These are phyloP conservation scores for Micronycteris hirsuta DNA, from an alignment of 2,113 vertebrate genomes.

Conservation along the genomic window DNA sequence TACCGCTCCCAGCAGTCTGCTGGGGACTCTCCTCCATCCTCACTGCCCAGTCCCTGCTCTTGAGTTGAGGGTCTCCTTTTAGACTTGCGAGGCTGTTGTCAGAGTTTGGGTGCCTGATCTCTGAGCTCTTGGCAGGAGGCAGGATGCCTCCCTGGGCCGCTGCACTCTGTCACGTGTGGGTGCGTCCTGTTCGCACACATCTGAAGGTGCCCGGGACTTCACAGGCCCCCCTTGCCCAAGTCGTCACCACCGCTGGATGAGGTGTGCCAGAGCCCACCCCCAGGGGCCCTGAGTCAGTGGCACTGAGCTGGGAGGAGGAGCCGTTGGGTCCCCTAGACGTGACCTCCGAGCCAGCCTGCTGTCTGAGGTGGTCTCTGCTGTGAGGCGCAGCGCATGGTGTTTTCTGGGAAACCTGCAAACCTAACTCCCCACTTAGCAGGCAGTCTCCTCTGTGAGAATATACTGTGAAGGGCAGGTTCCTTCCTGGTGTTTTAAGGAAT, in stretches of 20 bases:
- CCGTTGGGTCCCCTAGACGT: background rate
- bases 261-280: background rate
- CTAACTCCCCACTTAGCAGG: background rate
- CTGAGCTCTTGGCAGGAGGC: background rate
- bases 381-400: background rate
- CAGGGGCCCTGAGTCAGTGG: background rate
- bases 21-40: rapidly evolving
- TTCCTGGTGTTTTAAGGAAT: background rate
- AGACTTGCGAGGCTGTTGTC: background rate
- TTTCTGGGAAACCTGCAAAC: background rate
- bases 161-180: background rate
- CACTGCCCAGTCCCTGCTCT: background rate
- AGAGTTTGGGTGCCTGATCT: background rate
- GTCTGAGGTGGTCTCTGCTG: background rate
- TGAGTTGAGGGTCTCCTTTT: background rate
- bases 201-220: background rate
- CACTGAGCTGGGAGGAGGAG: background rate
- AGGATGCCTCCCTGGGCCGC: background rate
- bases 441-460: background rate
- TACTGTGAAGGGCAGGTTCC: background rate
- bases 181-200: background rate
- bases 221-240: background rate
- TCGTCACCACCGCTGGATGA: background rate
- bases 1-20: background rate
- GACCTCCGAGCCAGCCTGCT: background rate